These are phyloP conservation scores for Caenorhabditis tropicalis DNA, from an alignment of 1,140 invertebrate genomes.

Conservation along the genomic window DNA sequence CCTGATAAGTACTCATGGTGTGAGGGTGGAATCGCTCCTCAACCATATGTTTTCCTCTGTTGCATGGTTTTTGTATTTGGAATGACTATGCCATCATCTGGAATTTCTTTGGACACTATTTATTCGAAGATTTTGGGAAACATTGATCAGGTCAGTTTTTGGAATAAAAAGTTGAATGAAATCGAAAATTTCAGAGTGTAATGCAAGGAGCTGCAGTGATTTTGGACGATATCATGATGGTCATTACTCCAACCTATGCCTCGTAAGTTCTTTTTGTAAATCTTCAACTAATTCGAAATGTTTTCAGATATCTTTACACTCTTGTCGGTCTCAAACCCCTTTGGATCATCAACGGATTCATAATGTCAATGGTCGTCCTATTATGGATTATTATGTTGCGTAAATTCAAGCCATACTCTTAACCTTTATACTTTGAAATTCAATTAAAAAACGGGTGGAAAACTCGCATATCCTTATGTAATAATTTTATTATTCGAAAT, in stretches of 20 bases:
- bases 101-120: conserved; percentile 44
- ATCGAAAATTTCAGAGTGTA: conserved; percentile 14
- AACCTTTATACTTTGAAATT: not conserved
- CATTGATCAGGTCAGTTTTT: conserved; percentile 31
- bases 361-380: not conserved
- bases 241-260: conserved; percentile 38
- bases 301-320: not conserved
- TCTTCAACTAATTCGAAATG: too few relatives aligned
- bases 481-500: not conserved
- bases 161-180: not conserved
- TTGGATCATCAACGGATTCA: conserved; percentile 42
- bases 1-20: conserved; percentile 40
- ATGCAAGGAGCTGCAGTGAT: conserved; percentile 43
- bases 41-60: conserved; percentile 2
- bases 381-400: conserved; percentile 22
- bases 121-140: conserved; percentile 44
- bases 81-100: conserved; percentile 36
- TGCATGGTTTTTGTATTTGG: conserved; percentile 36
- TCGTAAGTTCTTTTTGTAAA: not conserved
- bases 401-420: conserved; percentile 34
- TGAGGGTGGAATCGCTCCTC: not conserved
- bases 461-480: conserved; percentile 5
- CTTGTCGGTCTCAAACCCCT: conserved; percentile 30
- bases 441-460: conserved; percentile 6
- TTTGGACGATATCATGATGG: conserved; percentile 40